These are phyloP conservation scores for Calliphora vomitoria DNA, from an alignment of 2,888 invertebrate species.

Conservation along the genomic window DNA sequence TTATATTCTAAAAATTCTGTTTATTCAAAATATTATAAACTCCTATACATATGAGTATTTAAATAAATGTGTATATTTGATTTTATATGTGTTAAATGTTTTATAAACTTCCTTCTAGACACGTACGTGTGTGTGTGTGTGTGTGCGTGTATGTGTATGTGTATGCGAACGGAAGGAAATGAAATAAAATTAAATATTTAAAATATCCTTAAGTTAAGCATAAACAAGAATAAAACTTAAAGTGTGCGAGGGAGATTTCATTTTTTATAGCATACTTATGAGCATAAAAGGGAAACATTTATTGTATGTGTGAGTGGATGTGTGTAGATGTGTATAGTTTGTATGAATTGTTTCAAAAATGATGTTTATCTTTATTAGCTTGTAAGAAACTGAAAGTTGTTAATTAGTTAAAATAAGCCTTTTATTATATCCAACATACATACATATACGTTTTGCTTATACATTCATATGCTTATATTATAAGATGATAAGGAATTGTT, in stretches of 20 bases:
- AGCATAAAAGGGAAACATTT: background rate
- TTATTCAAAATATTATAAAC: conserved; percentile 28
- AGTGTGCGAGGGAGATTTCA: background rate
- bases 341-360: background rate
- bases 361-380: conserved; percentile 48
- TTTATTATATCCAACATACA: background rate
- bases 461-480: background rate
- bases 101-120: background rate
- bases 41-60: background rate
- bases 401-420: conserved; percentile 48
- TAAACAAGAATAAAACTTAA: background rate
- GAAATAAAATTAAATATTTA: conserved; percentile 33
- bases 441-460: background rate
- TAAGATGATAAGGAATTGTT: background rate
- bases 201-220: conserved; percentile 14
- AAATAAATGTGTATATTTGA: background rate
- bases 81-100: conserved; percentile 14
- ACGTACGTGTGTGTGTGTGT: background rate
- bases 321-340: background rate
- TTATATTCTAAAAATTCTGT: conserved; percentile 18
- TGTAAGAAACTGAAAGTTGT: conserved; percentile 12
- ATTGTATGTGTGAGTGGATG: background rate
- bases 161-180: background rate
- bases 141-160: background rate
- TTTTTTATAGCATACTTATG: conserved; percentile 9